Evolutionary conservation across 2,888 invertebrate species (phyloP), one percentile per base, ranked within the genome.

Genomic region (Drosophila colorata): DNA sequence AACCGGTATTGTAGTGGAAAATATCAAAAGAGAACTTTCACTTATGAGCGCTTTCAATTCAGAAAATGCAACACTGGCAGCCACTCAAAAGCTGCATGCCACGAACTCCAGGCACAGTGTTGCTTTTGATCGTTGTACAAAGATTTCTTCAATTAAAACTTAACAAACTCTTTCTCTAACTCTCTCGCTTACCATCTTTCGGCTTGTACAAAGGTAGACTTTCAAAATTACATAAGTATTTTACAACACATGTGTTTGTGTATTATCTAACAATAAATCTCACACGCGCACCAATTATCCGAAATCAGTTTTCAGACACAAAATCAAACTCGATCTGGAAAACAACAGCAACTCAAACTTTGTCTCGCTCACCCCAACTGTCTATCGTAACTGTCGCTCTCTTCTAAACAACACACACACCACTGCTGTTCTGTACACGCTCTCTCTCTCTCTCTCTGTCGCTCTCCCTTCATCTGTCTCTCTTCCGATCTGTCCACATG

Each of bases 61-160:
- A 46, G 40, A 41, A 38, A 40, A 46, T 47, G 33, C 44, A 44
- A 37, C 52, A 47, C 48, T 47, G 61, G 38, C 61, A 60, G 67
- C 38, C 46, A 20, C 2, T 46, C 49, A 49, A 65, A 70, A 51
- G 59, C 74, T 77, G 58, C 41, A 38, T 66, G 60, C 23, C 40
- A 65, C n/a, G 31, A 49, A 16, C 55, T 38, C 16, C 28, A 38
- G 8, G n/a, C 20, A 51, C 18, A 44, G 31, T 33, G 37, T 37
- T 69, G 44, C 49, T 47, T 47, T 52, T 41, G 48, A 55, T 55
- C 37, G 38, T 33, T 73, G 71, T 76, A 70, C 46, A 70, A 58
- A 55, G 28, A 48, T 13, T 35, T 35, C n/a, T 28, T 43, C 11
- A 33, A 46, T 16, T n/a, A n/a, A 0, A 53, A 56, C 35, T 44